Evolutionary conservation across 2,888 invertebrate species (phyloP).

Genomic region (Lochmaea crataegi): DNA sequence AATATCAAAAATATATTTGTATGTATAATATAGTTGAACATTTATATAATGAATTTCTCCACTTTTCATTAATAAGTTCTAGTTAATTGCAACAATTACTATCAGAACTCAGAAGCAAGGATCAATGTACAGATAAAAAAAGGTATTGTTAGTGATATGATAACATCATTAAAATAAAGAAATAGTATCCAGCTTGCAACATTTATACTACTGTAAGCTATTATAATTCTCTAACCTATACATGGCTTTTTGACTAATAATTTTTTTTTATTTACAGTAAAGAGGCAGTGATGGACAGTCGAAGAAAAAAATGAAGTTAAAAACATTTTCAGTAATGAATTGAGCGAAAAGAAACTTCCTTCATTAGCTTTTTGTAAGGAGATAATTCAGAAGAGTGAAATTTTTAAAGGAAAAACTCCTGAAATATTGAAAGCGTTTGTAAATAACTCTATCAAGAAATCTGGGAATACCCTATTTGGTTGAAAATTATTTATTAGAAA

Average conservation of each 20-base stretch:
- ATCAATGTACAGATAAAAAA: no score
- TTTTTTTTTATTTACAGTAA: slow-evolving; percentile 9
- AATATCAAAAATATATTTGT: no score
- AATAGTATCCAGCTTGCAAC: neutral
- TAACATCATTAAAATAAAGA: neutral
- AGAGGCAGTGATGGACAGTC: slow-evolving; percentile 1
- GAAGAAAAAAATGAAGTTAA: slow-evolving; percentile 7
- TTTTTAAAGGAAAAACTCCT: slow-evolving; percentile 10
- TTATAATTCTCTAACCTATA: neutral
- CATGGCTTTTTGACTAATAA: neutral
- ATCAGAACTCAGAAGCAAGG: no score
- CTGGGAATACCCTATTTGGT: neutral
- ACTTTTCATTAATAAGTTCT: no score
- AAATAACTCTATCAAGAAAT: neutral
- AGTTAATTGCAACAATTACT: no score
- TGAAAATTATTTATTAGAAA: neutral
- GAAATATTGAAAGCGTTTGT: slow-evolving; percentile 11
- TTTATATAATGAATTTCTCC: no score
- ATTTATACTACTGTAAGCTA: neutral
- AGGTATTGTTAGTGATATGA: neutral
- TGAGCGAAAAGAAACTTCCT: slow-evolving; percentile 4
- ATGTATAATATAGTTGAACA: no score
- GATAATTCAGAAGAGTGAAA: slow-evolving; percentile 3
- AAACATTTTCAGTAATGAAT: slow-evolving; percentile 10
- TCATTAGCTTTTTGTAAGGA: slow-evolving; percentile 12